Conservation (phyloP, 53 echinoderm and acorn worm genomes). For the Astropecten irregularis region DNA sequence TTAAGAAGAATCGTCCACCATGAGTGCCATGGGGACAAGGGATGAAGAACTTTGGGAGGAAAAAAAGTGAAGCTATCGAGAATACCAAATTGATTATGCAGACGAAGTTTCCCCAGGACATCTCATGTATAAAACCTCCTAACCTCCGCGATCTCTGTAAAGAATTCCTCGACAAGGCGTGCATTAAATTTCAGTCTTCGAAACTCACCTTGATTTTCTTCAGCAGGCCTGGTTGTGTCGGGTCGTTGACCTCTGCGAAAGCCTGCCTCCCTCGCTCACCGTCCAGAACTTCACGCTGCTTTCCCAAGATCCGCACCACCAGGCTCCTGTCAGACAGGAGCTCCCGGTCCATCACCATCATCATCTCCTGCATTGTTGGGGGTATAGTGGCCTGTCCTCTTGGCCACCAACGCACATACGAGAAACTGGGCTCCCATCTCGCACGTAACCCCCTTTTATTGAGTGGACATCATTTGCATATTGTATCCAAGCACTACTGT, state of each 20-base stretch:
- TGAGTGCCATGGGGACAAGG: too few relatives aligned
- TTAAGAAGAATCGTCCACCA: too few relatives aligned
- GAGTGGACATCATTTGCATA: slow-evolving; percentile 19
- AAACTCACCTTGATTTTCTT: slow-evolving; percentile 40
- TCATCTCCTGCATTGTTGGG: slow-evolving; percentile 11
- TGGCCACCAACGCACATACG: not conserved
- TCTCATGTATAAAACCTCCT: too few relatives aligned
- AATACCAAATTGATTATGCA: too few relatives aligned
- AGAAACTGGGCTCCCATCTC: not conserved
- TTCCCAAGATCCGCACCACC: slow-evolving; percentile 45
- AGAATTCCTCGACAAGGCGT: too few relatives aligned
- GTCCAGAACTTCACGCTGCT: slow-evolving; percentile 42
- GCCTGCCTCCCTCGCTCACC: slow-evolving; percentile 9
- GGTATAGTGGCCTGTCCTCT: too few relatives aligned
- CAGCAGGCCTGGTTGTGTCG: slow-evolving; percentile 42
- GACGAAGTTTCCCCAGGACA: too few relatives aligned
- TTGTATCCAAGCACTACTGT: not conserved
- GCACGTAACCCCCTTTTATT: slow-evolving; percentile 16
- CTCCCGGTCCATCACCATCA: slow-evolving; percentile 33
- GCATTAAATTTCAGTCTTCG: too few relatives aligned
- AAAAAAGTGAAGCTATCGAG: too few relatives aligned
- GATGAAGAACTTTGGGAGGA: too few relatives aligned
- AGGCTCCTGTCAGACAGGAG: slow-evolving; percentile 33
- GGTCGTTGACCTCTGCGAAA: slow-evolving; percentile 34
- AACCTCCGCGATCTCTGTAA: too few relatives aligned